Base-by-base conservation (phyloP, 1,140 invertebrate species). In the Subanguina moxae region DNA sequence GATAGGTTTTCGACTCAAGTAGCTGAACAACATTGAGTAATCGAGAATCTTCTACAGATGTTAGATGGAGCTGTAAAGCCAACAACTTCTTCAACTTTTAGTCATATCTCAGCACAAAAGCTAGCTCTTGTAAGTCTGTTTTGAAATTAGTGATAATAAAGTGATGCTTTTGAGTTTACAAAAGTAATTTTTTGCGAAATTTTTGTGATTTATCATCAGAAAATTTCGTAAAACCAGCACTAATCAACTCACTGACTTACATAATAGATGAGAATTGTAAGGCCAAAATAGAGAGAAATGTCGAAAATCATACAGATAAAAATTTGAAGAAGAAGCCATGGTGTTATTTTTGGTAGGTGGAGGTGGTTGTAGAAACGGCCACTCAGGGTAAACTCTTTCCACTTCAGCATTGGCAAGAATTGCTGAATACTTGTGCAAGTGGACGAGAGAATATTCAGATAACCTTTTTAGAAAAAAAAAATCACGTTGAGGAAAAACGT, bases 181-280 rank as follows among this genome's bases (percentile, higher is more conserved):
- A 38, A n/a, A n/a, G n/a, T n/a, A n/a, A n/a, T n/a, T n/a, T n/a
- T n/a, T 38, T 38, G 3, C 32, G 32, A 3, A 5, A 38, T 38
- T 38, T 38, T 38, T 38, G 32, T 38, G 32, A 38, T 38, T 38
- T 38, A 5, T 38, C 11, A 38, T 5, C 32, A 3, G 32, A 38
- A 38, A 38, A 38, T 5, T 38, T 38, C 3, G 11, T 5, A 38
- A 38, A 38, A 57, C 11, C 21, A 57, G 3, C 21, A 57, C 11
- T 5, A 57, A 57, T 25, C 11, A 57, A 25, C 11, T 25, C 11
- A 5, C 11, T 3, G 11, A 57, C 52, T 23, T 28, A 57, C 52
- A 61, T 61, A 61, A 61, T 61, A 45, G 46, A 30, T 30, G 19
- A 19, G 27, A 30, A 61, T 61, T 30, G 58, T 61, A 45, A 45